These are phyloP conservation scores for Equus przewalskii DNA, from an alignment of 2,113 vertebrate species.

Conservation along the genomic window DNA sequence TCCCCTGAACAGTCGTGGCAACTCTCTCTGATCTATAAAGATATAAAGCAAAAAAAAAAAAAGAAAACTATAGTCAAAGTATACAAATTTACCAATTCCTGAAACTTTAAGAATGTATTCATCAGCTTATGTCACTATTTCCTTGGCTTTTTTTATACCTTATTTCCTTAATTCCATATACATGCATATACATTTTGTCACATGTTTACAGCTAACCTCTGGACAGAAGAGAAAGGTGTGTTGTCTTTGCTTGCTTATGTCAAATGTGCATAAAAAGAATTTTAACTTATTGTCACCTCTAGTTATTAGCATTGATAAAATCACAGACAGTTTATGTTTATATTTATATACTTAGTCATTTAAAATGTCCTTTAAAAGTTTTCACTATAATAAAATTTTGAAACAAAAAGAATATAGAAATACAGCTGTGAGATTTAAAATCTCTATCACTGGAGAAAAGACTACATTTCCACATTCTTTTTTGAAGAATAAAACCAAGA, in stretches of 20 bases:
- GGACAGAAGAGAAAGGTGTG: not conserved
- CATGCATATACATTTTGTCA: not conserved
- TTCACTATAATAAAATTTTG: not conserved
- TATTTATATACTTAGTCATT: not conserved
- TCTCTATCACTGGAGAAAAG: not conserved
- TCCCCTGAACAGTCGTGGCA: not conserved
- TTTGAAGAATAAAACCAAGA: not conserved
- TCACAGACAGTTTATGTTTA: not conserved
- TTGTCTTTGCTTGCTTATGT: not conserved
- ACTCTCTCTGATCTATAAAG: not conserved
- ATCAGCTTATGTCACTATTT: not conserved
- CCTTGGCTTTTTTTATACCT: not conserved
- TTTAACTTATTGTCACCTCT: not conserved
- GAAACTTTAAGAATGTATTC: not conserved
- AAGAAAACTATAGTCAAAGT: not conserved
- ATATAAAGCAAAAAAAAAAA: not conserved
- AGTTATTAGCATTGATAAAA: not conserved
- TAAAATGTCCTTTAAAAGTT: not conserved
- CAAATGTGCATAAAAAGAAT: constrained; percentile 2
- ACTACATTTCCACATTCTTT: not conserved
- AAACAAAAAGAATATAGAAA: not conserved
- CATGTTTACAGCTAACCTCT: not conserved
- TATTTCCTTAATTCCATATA: not conserved
- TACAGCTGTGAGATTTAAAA: not conserved
- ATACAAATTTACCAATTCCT: not conserved